Base-by-base conservation (phyloP, 1,140 invertebrate species). In the Elysia chlorotica region DNA sequence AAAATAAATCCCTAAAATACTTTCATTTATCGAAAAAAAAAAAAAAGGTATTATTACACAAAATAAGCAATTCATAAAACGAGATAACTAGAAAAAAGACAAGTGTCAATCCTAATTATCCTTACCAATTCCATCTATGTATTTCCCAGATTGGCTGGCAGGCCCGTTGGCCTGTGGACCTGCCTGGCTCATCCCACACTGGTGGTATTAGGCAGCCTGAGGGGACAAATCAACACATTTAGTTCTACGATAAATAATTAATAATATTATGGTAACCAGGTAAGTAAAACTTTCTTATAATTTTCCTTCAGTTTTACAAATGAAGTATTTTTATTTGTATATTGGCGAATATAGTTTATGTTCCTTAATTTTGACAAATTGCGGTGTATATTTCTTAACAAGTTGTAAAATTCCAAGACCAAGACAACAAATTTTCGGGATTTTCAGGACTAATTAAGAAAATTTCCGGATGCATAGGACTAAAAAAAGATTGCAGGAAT, bases 141-240 rank as follows among this genome's bases (percentile, higher is more conserved):
- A 84, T 77, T 80, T 84, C 57, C 83, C 82, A 57, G 78, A 70
- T 53, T 78, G 79, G 73, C 80, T 83, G 74, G 83, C 77, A 23
- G 82, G 84, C 79, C 84, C 84, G 78, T 86, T 86, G 56, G 84
- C 75, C 73, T 85, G 82, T 63, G 76, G 68, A 63, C 76, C 61
- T 71, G 62, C 69, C 63, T 77, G 73, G 69, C 72, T 77, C 76
- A 77, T 76, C 72, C 72, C 72, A 61, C 31, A 38, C 38, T 74
- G 63, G 36, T 74, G 72, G 70, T 30, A 65, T 23, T 36, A 10
- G 48, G 65, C 72, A 62, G 63, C 56, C 72, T 74, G 37, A 10
- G 66, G 53, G 19, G 10, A 59, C n/a, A 67, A 57, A 41, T 30
- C 23, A 53, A 33, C 6, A 33, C 28, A 66, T n/a, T n/a, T n/a